Base-by-base conservation (phyloP, 2,797 vertebrate genomes). In the Thaleichthys pacificus region DNA sequence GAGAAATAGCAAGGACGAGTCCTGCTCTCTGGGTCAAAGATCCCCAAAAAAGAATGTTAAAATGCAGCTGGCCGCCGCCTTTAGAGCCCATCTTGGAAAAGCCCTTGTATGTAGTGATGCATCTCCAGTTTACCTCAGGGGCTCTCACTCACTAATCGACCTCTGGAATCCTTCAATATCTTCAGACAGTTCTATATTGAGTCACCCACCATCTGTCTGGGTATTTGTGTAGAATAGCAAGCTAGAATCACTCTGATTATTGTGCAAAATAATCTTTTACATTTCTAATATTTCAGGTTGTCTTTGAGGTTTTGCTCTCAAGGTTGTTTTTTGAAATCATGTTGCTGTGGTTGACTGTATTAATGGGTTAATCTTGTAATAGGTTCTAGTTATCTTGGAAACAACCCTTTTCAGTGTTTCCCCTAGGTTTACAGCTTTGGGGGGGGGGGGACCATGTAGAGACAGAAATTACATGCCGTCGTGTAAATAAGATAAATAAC, bases 11-110 rank as follows among this genome's bases (percentile, higher is more conserved):
- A 74, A 49, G 62, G 74, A 81, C 83, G 73, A 35, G 74, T 62
- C 75, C 78, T 90, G 78, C 66, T 72, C 82, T 75, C 17, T 72
- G 51, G 80, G 84, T 84, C 85, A 80, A 28, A 76, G 81, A 80
- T 89, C 87, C 87, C 73, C 75, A 79, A 65, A 42, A 71, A 82
- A 72, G n/a, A 24, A 32, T 78, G 63, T 64, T 57, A 58, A 49
- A 69, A 64, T 76, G 79, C 86, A 86, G 85, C 77, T 88, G 84
- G 76, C 81, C 21, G 2, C 69, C 61, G 57, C 70, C 78, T 32
- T 54, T 2, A 63, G 49, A 77, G 17, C 38, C 67, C 60, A 51
- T 74, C 35, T 71, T 54, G 30, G 12, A 9, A 66, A 11, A 47
- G 56, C 79, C 67, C 49, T 4, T 38, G 63, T 12, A 61, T 21